Percentiles rank a stretch among this genome's conserved stretches.
Conservation (phyloP, 2,113 vertebrate species). For the Cricetomys ansorgei region DNA sequence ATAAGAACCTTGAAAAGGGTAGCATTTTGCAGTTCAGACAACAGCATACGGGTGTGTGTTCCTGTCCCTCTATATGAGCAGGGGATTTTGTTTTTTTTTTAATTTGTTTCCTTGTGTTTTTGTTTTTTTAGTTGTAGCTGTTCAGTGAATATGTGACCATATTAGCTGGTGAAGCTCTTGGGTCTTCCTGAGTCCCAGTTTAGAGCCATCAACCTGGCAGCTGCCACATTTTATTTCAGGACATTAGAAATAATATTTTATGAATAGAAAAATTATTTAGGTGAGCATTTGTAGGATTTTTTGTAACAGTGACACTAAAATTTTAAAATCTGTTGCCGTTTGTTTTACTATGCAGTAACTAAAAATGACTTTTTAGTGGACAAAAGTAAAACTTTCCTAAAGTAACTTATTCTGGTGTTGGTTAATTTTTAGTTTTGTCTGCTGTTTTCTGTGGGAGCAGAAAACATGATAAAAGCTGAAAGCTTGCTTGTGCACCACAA, state of each 20-base stretch:
- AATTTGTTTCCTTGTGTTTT: neutral
- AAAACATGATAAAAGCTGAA: slow-evolving; percentile 42
- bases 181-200: neutral
- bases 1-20: neutral
- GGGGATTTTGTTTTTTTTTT: too few species aligned
- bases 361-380: slow-evolving; percentile 56
- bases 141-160: neutral
- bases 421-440: slow-evolving; percentile 37
- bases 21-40: neutral
- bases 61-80: neutral
- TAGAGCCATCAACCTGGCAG: neutral
- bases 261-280: slow-evolving; percentile 15
- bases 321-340: slow-evolving; percentile 39
- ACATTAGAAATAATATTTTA: slow-evolving; percentile 49
- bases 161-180: neutral
- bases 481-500: neutral
- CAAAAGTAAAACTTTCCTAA: slow-evolving; percentile 13
- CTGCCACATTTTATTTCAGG: slow-evolving; percentile 39
- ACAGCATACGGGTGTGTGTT: neutral
- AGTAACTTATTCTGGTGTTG: neutral
- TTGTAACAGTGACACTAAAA: slow-evolving; percentile 42
- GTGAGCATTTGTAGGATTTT: neutral
- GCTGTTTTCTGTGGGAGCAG: slow-evolving; percentile 45
- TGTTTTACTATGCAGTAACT: neutral
- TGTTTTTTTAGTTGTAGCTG: neutral